These are phyloP conservation scores for Ammodramus savannarum DNA, from an alignment of 2,113 vertebrate genomes.

Conservation along the genomic window DNA sequence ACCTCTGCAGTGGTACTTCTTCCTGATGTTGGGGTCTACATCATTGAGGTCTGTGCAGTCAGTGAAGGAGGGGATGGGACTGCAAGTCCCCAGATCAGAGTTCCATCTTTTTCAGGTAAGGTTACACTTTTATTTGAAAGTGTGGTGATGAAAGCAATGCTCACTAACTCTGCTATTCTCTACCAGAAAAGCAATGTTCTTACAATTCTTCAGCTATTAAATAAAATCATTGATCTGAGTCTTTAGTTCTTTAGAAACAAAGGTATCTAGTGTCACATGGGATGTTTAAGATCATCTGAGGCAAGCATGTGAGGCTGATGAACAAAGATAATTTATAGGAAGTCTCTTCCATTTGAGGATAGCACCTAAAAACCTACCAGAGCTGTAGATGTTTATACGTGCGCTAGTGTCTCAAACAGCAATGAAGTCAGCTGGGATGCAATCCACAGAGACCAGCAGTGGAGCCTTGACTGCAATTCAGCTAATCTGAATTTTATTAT, in stretches of 20 bases:
- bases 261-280: not conserved
- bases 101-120: slow-evolving; percentile 91
- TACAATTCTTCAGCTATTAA: not conserved
- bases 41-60: slow-evolving; percentile 89
- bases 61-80: slow-evolving; percentile 93
- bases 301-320: not conserved
- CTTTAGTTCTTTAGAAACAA: not conserved
- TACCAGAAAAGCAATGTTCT: not conserved
- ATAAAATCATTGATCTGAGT: not conserved
- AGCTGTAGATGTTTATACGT: not conserved
- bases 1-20: slow-evolving; percentile 87
- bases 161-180: not conserved
- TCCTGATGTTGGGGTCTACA: slow-evolving; percentile 89
- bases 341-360: not conserved
- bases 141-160: not conserved
- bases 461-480: not conserved
- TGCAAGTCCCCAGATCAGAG: slow-evolving; percentile 86
- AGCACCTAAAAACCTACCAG: not conserved
- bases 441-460: not conserved
- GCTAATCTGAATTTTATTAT: not conserved
- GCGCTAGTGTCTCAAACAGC: not conserved
- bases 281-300: not conserved
- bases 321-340: not conserved
- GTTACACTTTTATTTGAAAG: not conserved
- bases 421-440: not conserved